Percentiles rank a stretch among this genome's conserved stretches.
phyloP scores from a whole-genome alignment of 2,797 vertebrate species.

The Borostomias antarcticus region DNA sequence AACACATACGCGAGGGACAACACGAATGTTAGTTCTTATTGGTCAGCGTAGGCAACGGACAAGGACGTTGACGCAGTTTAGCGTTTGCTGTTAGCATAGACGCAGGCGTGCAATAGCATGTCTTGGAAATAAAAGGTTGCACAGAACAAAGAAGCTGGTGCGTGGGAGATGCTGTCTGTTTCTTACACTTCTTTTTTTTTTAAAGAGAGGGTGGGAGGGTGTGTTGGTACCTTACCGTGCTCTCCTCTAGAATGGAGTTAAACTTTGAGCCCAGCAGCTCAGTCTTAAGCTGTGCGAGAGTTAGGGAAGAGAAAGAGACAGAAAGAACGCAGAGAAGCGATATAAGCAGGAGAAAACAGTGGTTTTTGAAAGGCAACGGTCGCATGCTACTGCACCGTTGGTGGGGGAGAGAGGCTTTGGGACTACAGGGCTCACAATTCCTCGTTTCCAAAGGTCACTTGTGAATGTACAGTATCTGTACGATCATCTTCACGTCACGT shows the following conservation, averaged over 20 bases:
- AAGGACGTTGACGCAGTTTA: conserved; percentile 57
- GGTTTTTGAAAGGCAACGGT: conserved; percentile 66
- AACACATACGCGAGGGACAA: conserved; percentile 23
- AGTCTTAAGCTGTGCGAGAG: conserved; percentile 86
- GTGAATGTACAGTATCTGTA: neutral
- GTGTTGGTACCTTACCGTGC: conserved; percentile 81
- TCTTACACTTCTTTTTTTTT: conserved; percentile 49
- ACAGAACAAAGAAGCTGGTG: conserved; percentile 63
- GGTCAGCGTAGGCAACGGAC: conserved; percentile 43
- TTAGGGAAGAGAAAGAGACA: conserved; percentile 82
- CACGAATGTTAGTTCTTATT: conserved; percentile 55
- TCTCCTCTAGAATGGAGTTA: conserved; percentile 88
- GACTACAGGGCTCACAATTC: conserved; percentile 10
- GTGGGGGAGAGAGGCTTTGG: conserved; percentile 49
- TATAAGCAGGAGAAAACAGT: conserved; percentile 81
- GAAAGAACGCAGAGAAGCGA: conserved; percentile 80
- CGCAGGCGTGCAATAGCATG: conserved; percentile 60
- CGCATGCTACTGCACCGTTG: conserved; percentile 52
- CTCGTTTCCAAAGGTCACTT: conserved; percentile 49
- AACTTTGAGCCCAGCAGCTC: conserved; percentile 89
- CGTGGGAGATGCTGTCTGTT: conserved; percentile 60
- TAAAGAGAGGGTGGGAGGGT: conserved; percentile 30
- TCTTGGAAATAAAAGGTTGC: conserved; percentile 46
- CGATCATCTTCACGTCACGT: conserved; percentile 40
- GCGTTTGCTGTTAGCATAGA: conserved; percentile 57